phyloP scores from a whole-genome alignment of 2,888 invertebrate genomes.

The Lasioglossum leucozonium region DNA sequence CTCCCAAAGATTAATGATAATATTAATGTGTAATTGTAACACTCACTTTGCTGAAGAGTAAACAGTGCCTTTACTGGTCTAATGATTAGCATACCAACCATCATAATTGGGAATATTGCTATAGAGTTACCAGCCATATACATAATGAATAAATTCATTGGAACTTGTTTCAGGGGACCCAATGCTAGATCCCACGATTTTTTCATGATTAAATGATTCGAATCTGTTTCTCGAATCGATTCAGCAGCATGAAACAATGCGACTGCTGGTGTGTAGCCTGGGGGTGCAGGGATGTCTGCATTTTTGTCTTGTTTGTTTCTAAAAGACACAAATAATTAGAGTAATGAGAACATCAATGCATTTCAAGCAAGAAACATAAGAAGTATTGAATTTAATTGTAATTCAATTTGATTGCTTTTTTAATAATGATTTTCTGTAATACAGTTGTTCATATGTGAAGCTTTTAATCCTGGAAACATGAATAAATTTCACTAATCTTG shows the following conservation, averaged over 20 bases:
- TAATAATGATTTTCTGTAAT: neutral
- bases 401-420: neutral
- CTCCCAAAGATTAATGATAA: neutral
- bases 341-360: neutral
- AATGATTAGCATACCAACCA: conserved; percentile 99
- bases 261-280: conserved; percentile 92
- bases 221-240: conserved; percentile 92
- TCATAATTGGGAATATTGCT: conserved; percentile 99
- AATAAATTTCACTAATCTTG: neutral
- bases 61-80: conserved; percentile 98
- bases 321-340: conserved; percentile 32
- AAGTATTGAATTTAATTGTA: conserved; percentile 1
- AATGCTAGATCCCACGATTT: conserved; percentile 98
- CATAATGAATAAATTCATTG: conserved; percentile 99
- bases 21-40: conserved; percentile 9
- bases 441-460: neutral
- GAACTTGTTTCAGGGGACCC: conserved; percentile 97
- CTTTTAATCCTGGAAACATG: neutral
- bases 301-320: conserved; percentile 83
- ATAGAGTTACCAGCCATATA: conserved; percentile 99
- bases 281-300: conserved; percentile 90
- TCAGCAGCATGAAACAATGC: conserved; percentile 90
- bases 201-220: conserved; percentile 94
- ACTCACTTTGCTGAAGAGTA: conserved; percentile 90
- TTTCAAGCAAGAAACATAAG: neutral